These are phyloP conservation scores for Lutjanus erythropterus DNA, from an alignment of 2,113 vertebrate genomes.

Conservation along the genomic window DNA sequence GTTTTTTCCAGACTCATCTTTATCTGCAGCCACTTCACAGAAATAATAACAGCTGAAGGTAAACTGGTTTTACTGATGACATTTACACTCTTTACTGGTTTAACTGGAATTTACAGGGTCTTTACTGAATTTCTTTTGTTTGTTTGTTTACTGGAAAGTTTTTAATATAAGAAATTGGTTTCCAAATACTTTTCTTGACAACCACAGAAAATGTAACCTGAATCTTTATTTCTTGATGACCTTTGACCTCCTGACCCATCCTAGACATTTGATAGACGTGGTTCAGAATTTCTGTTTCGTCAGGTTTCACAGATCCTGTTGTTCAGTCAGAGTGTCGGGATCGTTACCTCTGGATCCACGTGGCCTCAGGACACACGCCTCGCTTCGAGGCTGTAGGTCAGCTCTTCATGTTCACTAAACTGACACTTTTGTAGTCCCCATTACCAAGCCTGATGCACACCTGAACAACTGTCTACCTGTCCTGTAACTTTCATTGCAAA, in stretches of 20 bases:
- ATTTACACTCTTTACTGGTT: no score
- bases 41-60: background rate
- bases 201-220: background rate
- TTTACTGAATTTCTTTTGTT: no score
- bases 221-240: background rate
- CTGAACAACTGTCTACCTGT: background rate
- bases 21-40: background rate
- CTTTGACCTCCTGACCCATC: no score
- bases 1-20: conserved; percentile 18
- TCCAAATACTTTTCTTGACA: background rate
- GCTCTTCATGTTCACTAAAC: background rate
- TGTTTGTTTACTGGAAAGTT: background rate
- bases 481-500: background rate
- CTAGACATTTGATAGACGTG: background rate
- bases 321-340: conserved; percentile 64
- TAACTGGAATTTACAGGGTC: background rate
- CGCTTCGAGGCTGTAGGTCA: conserved; percentile 70
- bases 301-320: conserved; percentile 12
- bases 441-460: background rate
- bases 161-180: background rate
- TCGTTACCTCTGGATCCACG: conserved; percentile 68
- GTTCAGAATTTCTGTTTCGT: background rate
- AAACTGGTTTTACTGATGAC: no score
- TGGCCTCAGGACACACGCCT: conserved; percentile 23
- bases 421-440: background rate